Base-by-base conservation (phyloP, 92 coral and sea anemone genomes). In the Actinostola sp. region DNA sequence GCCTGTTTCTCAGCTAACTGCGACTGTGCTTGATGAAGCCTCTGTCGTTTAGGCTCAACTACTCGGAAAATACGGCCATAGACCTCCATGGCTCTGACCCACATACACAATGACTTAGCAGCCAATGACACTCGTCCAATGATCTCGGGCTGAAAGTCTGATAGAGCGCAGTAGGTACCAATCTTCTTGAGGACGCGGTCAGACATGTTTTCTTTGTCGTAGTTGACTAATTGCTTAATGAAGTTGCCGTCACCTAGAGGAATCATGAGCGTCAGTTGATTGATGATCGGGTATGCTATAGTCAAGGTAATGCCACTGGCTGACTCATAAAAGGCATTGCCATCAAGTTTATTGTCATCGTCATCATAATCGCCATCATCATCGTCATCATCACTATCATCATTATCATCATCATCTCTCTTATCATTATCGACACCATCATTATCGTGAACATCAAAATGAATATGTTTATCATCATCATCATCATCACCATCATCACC, bases 11-110 rank as follows among this genome's bases (percentile, higher is more conserved):
- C 99, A 20, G 89, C 89, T 31, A 95, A 85, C 86, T 95, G 99
- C n/a, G 86, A 45, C 0, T 94, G 89, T 33, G 99, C 99, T 50
- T 95, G 99, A 24, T 85, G 83, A 3, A 95, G 83, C 66, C 99
- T 89, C 75, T 95, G 97, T 78, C 88, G 85, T 81, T 95, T 95
- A 27, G 99, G 99, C 64, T 95, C 99, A 46, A 95, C 99, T 33
- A 95, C 99, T 57, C 99, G 76, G 91, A 79, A 95, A 51, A 95
- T 88, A 3, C 99, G 79, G 11, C 99, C 99, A 61, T 88, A 95
- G 24, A 95, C 99, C 84, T 95, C 99, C 99, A 95, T 95, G 28
- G 99, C 99, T 28, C 99, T 72, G 8, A 89, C 99, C 99, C 99
- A 95, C 99, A 95, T 95, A 53, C 97, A 88, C 66, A 95, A 59